Evolutionary conservation across 2,113 vertebrate genomes (phyloP).

Genomic region (Amazona vittata): DNA sequence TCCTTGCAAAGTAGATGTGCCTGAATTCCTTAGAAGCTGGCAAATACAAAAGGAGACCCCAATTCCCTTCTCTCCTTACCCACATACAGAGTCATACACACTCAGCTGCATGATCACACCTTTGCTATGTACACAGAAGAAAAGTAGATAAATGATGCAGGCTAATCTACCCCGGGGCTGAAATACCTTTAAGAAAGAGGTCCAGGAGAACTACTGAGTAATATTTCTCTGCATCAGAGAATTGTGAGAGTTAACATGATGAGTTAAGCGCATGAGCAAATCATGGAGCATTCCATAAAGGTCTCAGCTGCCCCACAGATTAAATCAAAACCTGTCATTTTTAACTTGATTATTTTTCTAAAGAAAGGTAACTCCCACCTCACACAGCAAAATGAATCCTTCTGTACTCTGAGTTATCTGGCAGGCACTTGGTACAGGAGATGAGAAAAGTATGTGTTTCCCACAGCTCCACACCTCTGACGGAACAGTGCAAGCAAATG

Average conservation of each 20-base stretch:
- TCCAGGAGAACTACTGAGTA: not conserved
- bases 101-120: not conserved
- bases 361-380: not conserved
- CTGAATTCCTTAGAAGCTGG: not conserved
- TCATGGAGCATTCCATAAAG: not conserved
- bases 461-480: not conserved
- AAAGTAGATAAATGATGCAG: not conserved
- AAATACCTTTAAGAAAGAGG: not conserved
- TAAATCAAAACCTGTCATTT: not conserved
- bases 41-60: not conserved
- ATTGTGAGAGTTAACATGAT: not conserved
- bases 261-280: not conserved
- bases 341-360: not conserved
- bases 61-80: not conserved
- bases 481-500: not conserved
- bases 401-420: not conserved
- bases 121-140: not conserved
- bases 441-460: not conserved
- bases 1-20: not conserved
- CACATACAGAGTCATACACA: not conserved
- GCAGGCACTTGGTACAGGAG: not conserved
- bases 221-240: not conserved
- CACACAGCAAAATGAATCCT: not conserved
- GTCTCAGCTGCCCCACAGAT: not conserved
- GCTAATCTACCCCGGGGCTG: not conserved